phyloP scores from a whole-genome alignment of 2,113 vertebrate genomes.

The Ia io region DNA sequence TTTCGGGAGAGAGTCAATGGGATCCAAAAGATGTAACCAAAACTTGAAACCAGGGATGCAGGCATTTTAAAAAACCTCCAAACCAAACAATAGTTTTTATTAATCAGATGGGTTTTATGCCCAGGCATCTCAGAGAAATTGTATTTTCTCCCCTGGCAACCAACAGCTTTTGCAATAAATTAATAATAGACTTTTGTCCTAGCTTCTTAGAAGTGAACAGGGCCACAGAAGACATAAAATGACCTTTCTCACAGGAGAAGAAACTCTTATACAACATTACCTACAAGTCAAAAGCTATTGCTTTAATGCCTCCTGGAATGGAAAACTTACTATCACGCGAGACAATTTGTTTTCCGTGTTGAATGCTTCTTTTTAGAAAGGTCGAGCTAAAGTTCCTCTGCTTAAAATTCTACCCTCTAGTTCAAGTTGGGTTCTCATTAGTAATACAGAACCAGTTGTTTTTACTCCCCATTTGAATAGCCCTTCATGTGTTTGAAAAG shows the following conservation, averaged over 20 bases:
- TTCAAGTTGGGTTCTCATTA: background rate
- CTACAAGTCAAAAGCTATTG: conserved; percentile 3
- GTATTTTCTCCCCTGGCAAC: background rate
- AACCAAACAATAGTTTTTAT: background rate
- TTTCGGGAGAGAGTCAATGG: background rate
- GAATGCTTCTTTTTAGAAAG: conserved; percentile 17
- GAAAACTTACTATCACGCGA: background rate
- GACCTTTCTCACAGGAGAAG: background rate
- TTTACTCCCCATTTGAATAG: background rate
- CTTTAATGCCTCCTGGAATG: background rate
- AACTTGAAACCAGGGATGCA: background rate
- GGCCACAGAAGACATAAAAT: background rate
- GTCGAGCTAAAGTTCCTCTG: background rate
- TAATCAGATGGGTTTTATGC: background rate
- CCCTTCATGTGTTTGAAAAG: background rate
- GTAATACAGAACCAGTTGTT: background rate
- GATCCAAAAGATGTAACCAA: background rate
- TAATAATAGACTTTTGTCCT: background rate
- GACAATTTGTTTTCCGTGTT: background rate
- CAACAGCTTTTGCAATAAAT: background rate
- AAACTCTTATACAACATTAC: background rate
- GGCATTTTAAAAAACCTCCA: background rate
- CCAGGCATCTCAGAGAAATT: background rate
- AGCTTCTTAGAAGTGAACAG: background rate
- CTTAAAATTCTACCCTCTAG: background rate